Percentiles rank a stretch among this genome's conserved stretches.
phyloP scores from a whole-genome alignment of 2,113 vertebrate genomes.

The Prunella fulvescens region DNA sequence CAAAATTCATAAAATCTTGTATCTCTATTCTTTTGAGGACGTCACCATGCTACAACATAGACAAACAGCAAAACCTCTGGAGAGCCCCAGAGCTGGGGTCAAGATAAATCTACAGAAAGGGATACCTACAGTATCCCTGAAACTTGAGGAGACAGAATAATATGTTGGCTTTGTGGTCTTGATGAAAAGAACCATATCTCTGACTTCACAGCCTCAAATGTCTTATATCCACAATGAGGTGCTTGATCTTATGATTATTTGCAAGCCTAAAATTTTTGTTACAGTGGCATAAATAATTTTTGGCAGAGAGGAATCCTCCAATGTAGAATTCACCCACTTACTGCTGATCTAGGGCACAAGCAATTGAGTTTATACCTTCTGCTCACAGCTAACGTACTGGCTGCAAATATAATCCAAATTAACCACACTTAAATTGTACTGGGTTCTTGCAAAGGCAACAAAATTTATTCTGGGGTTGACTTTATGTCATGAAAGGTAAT shows the following conservation, averaged over 20 bases:
- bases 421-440: background rate
- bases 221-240: background rate
- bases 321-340: background rate
- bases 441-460: background rate
- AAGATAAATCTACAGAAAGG: background rate
- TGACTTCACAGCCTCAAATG: background rate
- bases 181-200: background rate
- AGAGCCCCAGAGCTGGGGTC: background rate
- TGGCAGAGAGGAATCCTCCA: background rate
- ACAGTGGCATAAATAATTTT: background rate
- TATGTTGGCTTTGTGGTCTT: background rate
- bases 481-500: background rate
- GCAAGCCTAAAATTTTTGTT: background rate
- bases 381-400: background rate
- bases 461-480: background rate
- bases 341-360: background rate
- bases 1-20: background rate
- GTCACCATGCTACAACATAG: background rate
- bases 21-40: background rate
- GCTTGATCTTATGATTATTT: background rate
- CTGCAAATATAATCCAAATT: background rate
- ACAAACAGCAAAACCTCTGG: background rate
- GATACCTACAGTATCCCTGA: background rate
- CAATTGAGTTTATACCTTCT: background rate
- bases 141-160: background rate